Conservation (phyloP, 2,113 vertebrate species). For the Acanthisitta chloris region DNA sequence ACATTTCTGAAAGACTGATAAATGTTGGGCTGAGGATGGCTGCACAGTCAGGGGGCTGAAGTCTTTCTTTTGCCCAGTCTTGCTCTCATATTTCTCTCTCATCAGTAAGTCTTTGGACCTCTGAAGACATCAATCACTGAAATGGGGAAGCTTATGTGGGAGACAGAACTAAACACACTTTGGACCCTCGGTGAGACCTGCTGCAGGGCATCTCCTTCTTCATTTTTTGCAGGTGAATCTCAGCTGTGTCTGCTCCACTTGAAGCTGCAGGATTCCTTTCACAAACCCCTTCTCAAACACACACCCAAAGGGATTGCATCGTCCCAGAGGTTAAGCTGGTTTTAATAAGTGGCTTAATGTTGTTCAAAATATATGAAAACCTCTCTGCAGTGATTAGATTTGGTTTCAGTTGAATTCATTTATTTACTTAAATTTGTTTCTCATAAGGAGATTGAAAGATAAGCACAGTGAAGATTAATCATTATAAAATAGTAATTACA, state of each 20-base stretch:
- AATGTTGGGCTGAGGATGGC: background rate
- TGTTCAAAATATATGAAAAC: background rate
- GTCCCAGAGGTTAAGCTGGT: background rate
- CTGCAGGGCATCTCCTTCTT: background rate
- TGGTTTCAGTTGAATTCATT: background rate
- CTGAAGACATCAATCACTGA: background rate
- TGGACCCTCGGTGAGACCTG: background rate
- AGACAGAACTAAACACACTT: background rate
- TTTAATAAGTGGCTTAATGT: background rate
- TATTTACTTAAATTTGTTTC: background rate
- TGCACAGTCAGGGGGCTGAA: conserved; percentile 17
- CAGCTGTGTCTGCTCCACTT: background rate
- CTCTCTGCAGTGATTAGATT: background rate
- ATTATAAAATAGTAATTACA: background rate
- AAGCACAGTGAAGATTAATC: background rate
- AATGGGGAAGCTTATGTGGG: background rate
- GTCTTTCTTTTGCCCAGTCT: background rate
- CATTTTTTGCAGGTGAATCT: background rate
- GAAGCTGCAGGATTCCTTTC: background rate
- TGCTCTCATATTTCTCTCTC: background rate
- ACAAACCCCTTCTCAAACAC: background rate
- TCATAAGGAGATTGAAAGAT: background rate
- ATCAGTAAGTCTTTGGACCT: background rate
- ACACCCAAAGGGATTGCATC: background rate
- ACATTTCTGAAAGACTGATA: conserved; percentile 5